A percentile compares a stretch with the other conserved stretches of the same genome.
phyloP scores from a whole-genome alignment of 2,888 invertebrate genomes.

The Epistrophe eligans region DNA sequence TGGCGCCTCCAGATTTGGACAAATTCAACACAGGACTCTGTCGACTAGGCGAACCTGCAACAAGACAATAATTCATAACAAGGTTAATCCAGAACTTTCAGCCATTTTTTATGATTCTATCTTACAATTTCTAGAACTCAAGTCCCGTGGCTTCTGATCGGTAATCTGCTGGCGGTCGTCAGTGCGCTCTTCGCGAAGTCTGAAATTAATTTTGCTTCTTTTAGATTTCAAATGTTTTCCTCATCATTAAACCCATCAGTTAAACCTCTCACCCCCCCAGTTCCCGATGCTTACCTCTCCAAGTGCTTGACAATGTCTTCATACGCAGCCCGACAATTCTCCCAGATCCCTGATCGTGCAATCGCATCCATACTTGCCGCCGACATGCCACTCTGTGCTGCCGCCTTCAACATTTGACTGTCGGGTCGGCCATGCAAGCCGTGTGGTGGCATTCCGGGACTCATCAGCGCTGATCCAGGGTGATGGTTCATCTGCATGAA shows the following conservation, averaged over 20 bases:
- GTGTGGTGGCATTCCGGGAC: slow-evolving; percentile 94
- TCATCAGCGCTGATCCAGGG: slow-evolving; percentile 91
- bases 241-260: slow-evolving; percentile 23
- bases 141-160: slow-evolving; percentile 93
- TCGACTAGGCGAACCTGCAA: slow-evolving; percentile 89
- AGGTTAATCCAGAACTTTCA: not conserved
- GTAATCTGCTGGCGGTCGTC: slow-evolving; percentile 94
- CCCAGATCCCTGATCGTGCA: slow-evolving; percentile 96
- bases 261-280: not conserved
- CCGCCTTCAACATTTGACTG: slow-evolving; percentile 89
- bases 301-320: slow-evolving; percentile 97
- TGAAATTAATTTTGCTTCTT: slow-evolving; percentile 80
- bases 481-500: slow-evolving; percentile 95
- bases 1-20: slow-evolving; percentile 92
- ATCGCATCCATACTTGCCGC: slow-evolving; percentile 92
- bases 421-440: slow-evolving; percentile 91
- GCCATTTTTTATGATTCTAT: slow-evolving; percentile 10
- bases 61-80: slow-evolving; percentile 48
- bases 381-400: slow-evolving; percentile 90
- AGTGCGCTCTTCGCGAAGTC: slow-evolving; percentile 94
- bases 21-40: slow-evolving; percentile 96
- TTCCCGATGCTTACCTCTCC: slow-evolving; percentile 90
- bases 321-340: slow-evolving; percentile 97
- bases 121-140: slow-evolving; percentile 94
- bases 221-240: slow-evolving; percentile 67